phyloP scores from a whole-genome alignment of 2,113 vertebrate genomes.

The Megalops atlanticus region DNA sequence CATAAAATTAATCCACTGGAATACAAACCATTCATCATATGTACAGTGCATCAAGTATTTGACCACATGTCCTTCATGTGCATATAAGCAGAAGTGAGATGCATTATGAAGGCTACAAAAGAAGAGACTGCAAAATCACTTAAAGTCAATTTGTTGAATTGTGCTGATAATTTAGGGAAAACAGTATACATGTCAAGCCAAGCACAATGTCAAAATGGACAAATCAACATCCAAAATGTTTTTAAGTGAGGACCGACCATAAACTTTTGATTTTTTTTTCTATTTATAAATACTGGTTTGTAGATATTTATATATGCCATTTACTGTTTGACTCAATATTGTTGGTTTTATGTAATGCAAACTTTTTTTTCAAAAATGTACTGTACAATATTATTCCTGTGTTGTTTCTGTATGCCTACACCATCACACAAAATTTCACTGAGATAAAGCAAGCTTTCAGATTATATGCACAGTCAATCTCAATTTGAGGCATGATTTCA shows the following conservation, averaged over 20 bases:
- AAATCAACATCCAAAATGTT: not conserved
- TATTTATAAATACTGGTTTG: conserved; percentile 48
- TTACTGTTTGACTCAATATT: conserved; percentile 23
- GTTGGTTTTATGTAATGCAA: conserved; percentile 13
- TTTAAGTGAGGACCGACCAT: not conserved
- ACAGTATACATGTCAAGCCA: too few relatives aligned
- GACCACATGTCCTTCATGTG: not conserved
- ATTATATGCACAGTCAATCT: conserved; percentile 41
- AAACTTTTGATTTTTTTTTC: conserved; percentile 32
- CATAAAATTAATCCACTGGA: conserved; percentile 19
- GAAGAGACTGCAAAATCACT: not conserved
- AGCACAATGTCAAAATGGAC: conserved; percentile 3
- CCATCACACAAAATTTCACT: not conserved
- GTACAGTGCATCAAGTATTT: not conserved
- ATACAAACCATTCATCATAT: not conserved
- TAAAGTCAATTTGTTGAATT: too few relatives aligned
- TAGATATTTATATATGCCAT: conserved; percentile 42
- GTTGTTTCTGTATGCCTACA: conserved; percentile 33
- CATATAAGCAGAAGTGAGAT: not conserved
- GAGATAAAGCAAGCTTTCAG: conserved; percentile 13
- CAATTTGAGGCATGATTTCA: conserved; percentile 46
- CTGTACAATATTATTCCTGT: conserved; percentile 16
- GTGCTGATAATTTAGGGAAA: too few relatives aligned
- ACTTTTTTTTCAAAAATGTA: conserved; percentile 30
- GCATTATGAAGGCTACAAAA: not conserved